Percentiles rank a stretch among this genome's conserved stretches.
These are phyloP conservation scores for Drosophila lowei DNA, from an alignment of 1,140 invertebrate genomes.

Conservation along the genomic window DNA sequence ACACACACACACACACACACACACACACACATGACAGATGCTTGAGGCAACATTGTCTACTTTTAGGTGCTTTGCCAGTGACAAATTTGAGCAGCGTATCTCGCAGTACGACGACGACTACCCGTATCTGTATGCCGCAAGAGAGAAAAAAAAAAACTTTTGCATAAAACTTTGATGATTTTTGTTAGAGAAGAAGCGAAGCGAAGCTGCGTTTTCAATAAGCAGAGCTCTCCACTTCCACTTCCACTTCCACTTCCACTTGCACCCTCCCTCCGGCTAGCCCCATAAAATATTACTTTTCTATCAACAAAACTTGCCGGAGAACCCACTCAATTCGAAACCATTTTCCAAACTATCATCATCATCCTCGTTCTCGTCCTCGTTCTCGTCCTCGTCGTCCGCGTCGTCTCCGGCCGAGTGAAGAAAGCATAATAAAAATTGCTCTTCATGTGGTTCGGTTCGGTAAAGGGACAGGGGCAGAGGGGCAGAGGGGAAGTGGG, in stretches of 20 bases:
- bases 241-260: constrained; percentile 5
- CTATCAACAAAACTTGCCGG: constrained; percentile 67
- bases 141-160: constrained; percentile 56
- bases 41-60: constrained; percentile 60
- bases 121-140: constrained; percentile 38
- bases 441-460: constrained; percentile 58
- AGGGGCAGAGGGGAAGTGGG: not conserved
- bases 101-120: constrained; percentile 7
- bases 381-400: constrained; percentile 5
- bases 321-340: constrained; percentile 66
- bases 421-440: constrained; percentile 76
- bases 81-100: constrained; percentile 56
- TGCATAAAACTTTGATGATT: constrained; percentile 73
- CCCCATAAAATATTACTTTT: constrained; percentile 73
- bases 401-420: constrained; percentile 26
- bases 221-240: constrained; percentile 40
- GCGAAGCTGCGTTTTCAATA: constrained; percentile 62
- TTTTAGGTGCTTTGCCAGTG: constrained; percentile 61
- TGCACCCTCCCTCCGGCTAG: constrained; percentile 22
- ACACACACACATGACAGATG: constrained; percentile 32
- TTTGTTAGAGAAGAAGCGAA: constrained; percentile 63
- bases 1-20: not conserved
- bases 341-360: constrained; percentile 65
- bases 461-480: not conserved
- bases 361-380: constrained; percentile 19